Percentiles rank a stretch among this genome's conserved stretches.
These are phyloP conservation scores for Leuctra nigra DNA, from an alignment of 2,888 invertebrate species.

Conservation along the genomic window DNA sequence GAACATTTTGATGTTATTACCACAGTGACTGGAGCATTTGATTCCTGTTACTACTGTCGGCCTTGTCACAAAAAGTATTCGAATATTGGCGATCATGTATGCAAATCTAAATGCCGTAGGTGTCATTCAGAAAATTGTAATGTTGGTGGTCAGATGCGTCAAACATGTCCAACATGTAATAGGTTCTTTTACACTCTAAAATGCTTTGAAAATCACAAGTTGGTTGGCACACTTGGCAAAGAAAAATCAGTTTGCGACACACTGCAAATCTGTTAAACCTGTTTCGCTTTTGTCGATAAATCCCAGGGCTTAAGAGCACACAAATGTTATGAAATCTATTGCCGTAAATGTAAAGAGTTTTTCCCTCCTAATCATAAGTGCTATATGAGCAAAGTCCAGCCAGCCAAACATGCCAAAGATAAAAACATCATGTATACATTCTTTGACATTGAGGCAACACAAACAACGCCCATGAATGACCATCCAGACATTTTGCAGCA, in stretches of 20 bases:
- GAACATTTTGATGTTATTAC: slow-evolving; percentile 1
- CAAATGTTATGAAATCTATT: too few relatives aligned
- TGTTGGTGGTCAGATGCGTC: not conserved
- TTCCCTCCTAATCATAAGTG: not conserved
- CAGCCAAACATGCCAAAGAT: not conserved
- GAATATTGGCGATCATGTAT: not conserved
- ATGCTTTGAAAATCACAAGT: too few relatives aligned
- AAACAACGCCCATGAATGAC: not conserved
- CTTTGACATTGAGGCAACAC: not conserved
- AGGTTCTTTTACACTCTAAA: not conserved
- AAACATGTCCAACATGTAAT: not conserved
- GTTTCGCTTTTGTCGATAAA: not conserved
- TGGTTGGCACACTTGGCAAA: too few relatives aligned
- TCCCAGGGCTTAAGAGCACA: not conserved
- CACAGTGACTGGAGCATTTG: slow-evolving; percentile 4
- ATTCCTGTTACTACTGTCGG: too few relatives aligned
- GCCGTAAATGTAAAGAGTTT: not conserved
- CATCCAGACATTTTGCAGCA: not conserved
- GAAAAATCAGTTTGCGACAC: too few relatives aligned
- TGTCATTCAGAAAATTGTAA: not conserved
- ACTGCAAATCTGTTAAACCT: not conserved
- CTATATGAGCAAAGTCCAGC: not conserved
- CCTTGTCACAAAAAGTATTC: too few relatives aligned
- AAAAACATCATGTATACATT: not conserved
- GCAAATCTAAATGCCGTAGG: not conserved